Percentiles rank a stretch among this genome's conserved stretches.
Evolutionary conservation across 2,797 vertebrate species (phyloP).

Genomic region (Dryobates pubescens): DNA sequence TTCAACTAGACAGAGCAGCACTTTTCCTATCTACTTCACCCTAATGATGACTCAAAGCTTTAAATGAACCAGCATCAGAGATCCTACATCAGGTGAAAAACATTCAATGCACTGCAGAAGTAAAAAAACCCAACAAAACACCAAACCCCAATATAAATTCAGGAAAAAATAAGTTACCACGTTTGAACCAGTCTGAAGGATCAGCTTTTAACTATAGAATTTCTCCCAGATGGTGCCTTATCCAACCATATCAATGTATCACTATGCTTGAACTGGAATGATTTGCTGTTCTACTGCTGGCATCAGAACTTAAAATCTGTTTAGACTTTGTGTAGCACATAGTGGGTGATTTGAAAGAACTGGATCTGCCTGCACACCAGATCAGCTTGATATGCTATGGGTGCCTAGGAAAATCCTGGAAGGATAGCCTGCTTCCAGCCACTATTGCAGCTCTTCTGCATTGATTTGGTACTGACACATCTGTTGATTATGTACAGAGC

Average conservation of each 20-base stretch:
- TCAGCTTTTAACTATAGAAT: background rate
- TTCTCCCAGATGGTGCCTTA: background rate
- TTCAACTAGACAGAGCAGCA: background rate
- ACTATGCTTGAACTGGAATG: background rate
- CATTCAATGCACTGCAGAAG: rapidly evolving
- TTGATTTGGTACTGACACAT: background rate
- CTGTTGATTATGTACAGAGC: background rate
- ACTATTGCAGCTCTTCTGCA: background rate
- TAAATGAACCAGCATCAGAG: background rate
- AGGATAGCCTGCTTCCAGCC: background rate
- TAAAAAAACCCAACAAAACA: background rate
- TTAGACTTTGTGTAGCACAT: background rate
- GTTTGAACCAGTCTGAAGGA: no score
- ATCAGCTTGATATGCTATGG: background rate
- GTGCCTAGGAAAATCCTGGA: background rate
- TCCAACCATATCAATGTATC: background rate
- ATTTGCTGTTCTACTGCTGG: background rate
- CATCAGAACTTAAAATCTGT: background rate
- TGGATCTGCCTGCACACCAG: rapidly evolving
- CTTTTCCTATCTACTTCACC: background rate
- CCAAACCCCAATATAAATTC: background rate
- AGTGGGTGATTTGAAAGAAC: background rate
- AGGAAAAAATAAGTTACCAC: no score
- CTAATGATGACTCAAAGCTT: background rate
- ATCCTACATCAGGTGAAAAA: background rate